Evolutionary conservation across 1,140 invertebrate genomes (phyloP).

Genomic region (Ephestia elutella): DNA sequence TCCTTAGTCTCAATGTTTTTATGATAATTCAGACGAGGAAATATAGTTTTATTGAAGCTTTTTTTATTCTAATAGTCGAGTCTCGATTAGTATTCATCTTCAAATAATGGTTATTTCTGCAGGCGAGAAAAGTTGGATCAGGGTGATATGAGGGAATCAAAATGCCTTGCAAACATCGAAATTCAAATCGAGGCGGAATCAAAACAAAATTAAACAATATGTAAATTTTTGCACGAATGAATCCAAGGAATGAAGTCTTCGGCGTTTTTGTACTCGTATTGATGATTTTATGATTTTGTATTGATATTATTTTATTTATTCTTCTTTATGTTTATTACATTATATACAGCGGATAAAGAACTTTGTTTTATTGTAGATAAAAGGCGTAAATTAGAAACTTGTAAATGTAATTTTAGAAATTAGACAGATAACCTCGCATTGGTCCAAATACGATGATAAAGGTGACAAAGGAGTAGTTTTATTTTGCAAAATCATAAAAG

Average conservation of each 20-base stretch:
- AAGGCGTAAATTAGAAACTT: background rate
- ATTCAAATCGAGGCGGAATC: constrained; percentile 15
- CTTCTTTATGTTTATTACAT: constrained; percentile 11
- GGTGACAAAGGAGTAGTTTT: background rate
- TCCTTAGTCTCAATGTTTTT: no score
- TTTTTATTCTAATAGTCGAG: no score
- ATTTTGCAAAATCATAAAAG: background rate
- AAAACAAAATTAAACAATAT: constrained; percentile 14
- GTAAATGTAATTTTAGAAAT: no score
- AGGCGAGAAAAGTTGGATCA: constrained; percentile 35
- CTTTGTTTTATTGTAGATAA: background rate
- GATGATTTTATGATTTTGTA: constrained; percentile 4
- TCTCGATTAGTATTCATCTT: no score
- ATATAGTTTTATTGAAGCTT: no score
- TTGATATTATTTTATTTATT: constrained; percentile 11
- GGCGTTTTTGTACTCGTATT: background rate
- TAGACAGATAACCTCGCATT: constrained; percentile 13
- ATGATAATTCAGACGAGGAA: no score
- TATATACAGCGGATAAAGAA: constrained; percentile 6
- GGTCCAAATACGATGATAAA: constrained; percentile 37
- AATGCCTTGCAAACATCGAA: no score
- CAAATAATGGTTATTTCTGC: constrained; percentile 3
- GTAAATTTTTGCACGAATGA: background rate
- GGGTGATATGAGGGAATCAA: constrained; percentile 25
- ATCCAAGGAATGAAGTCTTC: background rate